These are phyloP conservation scores for Drosophila gunungcola DNA, from an alignment of 1,140 invertebrate species.

Conservation along the genomic window DNA sequence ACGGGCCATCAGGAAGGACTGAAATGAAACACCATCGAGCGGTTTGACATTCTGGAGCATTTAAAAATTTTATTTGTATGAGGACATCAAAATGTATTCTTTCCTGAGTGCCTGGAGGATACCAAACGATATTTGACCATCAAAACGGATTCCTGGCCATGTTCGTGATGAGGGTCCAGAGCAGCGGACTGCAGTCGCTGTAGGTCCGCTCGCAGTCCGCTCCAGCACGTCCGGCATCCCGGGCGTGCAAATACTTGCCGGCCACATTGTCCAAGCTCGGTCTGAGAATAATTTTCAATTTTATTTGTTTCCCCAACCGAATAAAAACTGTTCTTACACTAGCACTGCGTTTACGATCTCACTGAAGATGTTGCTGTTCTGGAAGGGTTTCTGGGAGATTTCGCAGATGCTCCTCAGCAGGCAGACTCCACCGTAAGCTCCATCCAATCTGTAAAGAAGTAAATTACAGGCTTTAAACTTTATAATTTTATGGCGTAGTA, in stretches of 20 bases:
- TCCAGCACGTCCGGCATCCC: constrained; percentile 60
- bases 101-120: constrained; percentile 2
- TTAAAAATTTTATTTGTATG: neutral
- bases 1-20: constrained; percentile 5
- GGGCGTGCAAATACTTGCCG: constrained; percentile 65
- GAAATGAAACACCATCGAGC: neutral
- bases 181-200: constrained; percentile 44
- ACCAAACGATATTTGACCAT: neutral
- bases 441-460: constrained; percentile 35
- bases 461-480: neutral
- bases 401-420: constrained; percentile 74
- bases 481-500: neutral
- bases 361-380: constrained; percentile 59
- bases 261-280: constrained; percentile 65
- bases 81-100: neutral
- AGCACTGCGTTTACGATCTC: constrained; percentile 65
- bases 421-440: constrained; percentile 47
- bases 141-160: constrained; percentile 53
- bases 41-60: neutral
- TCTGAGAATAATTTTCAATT: constrained; percentile 17
- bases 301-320: neutral
- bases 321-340: constrained; percentile 52
- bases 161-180: constrained; percentile 54
- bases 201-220: constrained; percentile 60
- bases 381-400: constrained; percentile 60